phyloP scores from a whole-genome alignment of 2,113 vertebrate species.

The Camelus dromedarius region DNA sequence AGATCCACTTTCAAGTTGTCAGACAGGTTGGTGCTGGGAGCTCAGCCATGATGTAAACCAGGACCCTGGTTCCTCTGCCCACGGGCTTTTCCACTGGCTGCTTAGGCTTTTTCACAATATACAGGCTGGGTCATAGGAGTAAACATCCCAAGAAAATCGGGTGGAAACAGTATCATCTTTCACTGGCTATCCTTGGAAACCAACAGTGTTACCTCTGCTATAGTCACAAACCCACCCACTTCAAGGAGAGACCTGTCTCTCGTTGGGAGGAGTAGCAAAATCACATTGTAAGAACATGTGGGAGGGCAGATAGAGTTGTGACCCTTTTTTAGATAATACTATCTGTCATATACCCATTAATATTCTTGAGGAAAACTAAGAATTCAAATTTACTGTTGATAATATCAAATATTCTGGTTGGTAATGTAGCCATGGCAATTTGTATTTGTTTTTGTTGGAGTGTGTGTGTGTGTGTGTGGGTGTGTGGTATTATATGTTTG shows the following conservation, averaged over 20 bases:
- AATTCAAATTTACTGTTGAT: neutral
- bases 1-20: neutral
- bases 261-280: neutral
- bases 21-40: neutral
- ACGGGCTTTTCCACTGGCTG: neutral
- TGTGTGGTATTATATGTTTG: neutral
- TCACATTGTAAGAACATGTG: neutral
- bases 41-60: too few species aligned
- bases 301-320: neutral
- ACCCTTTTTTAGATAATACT: neutral
- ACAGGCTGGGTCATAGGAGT: neutral
- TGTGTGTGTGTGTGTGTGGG: neutral
- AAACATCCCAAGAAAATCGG: neutral
- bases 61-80: neutral
- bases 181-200: neutral
- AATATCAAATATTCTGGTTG: neutral
- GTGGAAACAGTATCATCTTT: neutral
- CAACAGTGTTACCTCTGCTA: neutral
- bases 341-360: neutral
- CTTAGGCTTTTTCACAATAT: neutral
- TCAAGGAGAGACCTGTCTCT: neutral
- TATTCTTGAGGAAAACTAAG: slow-evolving; percentile 19
- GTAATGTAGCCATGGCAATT: neutral
- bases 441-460: neutral
- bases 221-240: neutral